Evolutionary conservation across 1,140 invertebrate genomes (phyloP).

Genomic region (Goniozus legneri): DNA sequence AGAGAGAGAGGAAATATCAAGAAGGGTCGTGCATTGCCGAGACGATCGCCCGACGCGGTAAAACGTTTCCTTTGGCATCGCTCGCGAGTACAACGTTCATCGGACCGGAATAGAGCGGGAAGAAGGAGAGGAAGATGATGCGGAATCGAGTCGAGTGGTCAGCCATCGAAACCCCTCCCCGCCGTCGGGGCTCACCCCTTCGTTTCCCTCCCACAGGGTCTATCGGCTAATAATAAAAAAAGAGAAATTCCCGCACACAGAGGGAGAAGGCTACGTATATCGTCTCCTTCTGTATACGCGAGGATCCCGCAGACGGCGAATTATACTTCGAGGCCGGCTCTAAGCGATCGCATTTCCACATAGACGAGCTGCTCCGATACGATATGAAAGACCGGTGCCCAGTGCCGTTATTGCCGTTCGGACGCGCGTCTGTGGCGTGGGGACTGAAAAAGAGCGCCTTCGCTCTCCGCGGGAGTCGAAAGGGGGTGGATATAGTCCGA

Average conservation of each 20-base stretch:
- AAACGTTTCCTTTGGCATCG: too few relatives aligned
- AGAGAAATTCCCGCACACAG: constrained; percentile 36
- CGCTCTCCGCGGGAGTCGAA: constrained; percentile 11
- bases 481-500: too few relatives aligned
- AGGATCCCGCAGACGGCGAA: constrained; percentile 28
- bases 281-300: constrained; percentile 18
- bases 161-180: constrained; percentile 44
- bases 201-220: constrained; percentile 17
- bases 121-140: constrained; percentile 19
- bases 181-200: constrained; percentile 3
- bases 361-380: constrained; percentile 49
- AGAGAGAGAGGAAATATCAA: constrained; percentile 10
- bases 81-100: too few relatives aligned
- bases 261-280: too few relatives aligned
- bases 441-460: constrained; percentile 2
- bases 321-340: constrained; percentile 48
- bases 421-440: constrained; percentile 14
- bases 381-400: constrained; percentile 42
- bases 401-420: constrained; percentile 30
- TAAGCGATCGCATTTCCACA: constrained; percentile 55
- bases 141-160: constrained; percentile 45
- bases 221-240: constrained; percentile 49
- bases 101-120: background rate
- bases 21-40: constrained; percentile 9
- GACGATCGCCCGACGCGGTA: background rate